Evolutionary conservation across 2,797 vertebrate genomes (phyloP), one percentile per base, ranked within the genome.

Genomic region (Enteromius treurensis): DNA sequence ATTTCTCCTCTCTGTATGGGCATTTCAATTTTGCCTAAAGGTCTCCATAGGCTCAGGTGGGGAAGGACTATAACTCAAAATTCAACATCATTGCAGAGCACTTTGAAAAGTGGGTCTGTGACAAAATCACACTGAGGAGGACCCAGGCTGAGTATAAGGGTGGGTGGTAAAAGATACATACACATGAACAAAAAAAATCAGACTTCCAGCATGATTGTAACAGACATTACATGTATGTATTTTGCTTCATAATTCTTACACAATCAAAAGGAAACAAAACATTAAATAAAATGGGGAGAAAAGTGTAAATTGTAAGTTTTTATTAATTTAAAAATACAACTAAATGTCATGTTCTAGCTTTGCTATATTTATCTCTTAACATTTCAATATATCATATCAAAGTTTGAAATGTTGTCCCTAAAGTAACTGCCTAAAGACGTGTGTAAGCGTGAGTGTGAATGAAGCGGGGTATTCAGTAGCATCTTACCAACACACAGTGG

Each of bases 401-500:
- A 62, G 11, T 29, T 62, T 7, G 5, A 62, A 15, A 62, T 62
- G 10, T 58, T 23, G 8, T 58, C 53, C 9, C 8, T 58, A 58
- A 23, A 58, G 21, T n/a, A 55, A 55, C 21, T n/a, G 8, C 21
- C 21, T 55, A n/a, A 55, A 58, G 51, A n/a, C n/a, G 53, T 23
- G 49, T 51, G 49, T 53, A 53, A 53, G 19, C 21, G 51, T 53
- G 1, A 14, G 2, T 62, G 21, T 80, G 37, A 32, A 47, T 62
- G 17, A 45, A 37, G 45, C 4, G n/a, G 26, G 37, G 45, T 23
- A 29, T 40, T 47, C 8, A 34, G 49, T n/a, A 77, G 0, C 10
- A 40, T 82, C 97, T 93, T 93, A 99, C 98, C 98, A 14, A 97
- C 90, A 49, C 98, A 99, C 80, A 95, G 93, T 0, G 98, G 97